phyloP scores from a whole-genome alignment of 2,888 invertebrate species.

The Acanthococcus lagerstroemiae region DNA sequence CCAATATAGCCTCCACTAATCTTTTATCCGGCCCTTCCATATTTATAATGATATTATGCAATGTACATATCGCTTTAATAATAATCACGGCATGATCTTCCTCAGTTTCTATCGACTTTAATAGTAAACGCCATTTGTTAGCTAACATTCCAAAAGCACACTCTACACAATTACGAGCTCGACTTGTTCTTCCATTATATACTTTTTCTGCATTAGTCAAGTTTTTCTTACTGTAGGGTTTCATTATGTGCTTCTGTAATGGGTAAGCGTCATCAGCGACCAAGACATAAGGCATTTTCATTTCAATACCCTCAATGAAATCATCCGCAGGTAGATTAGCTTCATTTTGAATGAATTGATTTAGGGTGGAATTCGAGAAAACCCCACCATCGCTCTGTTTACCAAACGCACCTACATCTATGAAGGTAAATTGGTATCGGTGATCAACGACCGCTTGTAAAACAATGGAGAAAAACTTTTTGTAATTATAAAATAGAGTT shows the following conservation, averaged over 20 bases:
- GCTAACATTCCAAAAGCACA: slow-evolving; percentile 31
- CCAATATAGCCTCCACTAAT: too few species aligned
- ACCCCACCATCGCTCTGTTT: slow-evolving; percentile 19
- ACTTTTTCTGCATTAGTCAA: not conserved
- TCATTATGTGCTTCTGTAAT: not conserved
- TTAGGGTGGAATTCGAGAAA: not conserved
- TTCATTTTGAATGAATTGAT: not conserved
- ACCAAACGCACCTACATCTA: slow-evolving; percentile 26
- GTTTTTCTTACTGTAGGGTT: not conserved
- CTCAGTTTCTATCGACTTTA: slow-evolving; percentile 20
- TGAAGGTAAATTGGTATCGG: slow-evolving; percentile 20
- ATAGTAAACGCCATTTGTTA: slow-evolving; percentile 28
- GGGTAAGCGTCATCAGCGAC: not conserved
- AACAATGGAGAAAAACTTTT: slow-evolving; percentile 16
- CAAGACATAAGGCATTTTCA: not conserved
- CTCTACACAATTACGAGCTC: slow-evolving; percentile 26
- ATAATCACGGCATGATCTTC: slow-evolving; percentile 18
- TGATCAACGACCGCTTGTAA: slow-evolving; percentile 31
- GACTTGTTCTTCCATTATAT: slow-evolving; percentile 17
- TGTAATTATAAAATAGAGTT: slow-evolving; percentile 29
- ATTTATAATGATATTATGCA: slow-evolving; percentile 31
- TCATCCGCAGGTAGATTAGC: not conserved
- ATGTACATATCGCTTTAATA: slow-evolving; percentile 20
- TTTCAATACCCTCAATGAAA: not conserved
- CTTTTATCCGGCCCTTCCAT: too few species aligned